Evolutionary conservation across 1,140 invertebrate species (phyloP).

Genomic region (Drosophila kikkawai): DNA sequence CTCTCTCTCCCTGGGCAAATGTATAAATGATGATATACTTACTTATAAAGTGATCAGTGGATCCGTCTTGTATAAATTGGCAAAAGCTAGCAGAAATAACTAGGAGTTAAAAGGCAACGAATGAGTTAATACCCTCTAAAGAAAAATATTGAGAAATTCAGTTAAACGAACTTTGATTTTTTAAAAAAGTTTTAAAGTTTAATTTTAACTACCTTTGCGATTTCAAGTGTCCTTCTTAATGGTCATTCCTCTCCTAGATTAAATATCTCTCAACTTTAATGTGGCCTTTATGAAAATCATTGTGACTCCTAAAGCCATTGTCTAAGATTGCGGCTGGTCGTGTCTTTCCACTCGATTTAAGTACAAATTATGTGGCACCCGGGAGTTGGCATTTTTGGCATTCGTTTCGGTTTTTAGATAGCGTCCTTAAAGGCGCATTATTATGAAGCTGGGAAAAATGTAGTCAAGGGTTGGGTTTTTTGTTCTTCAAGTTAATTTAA

Average conservation of each 20-base stretch:
- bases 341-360: constrained; percentile 54
- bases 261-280: constrained; percentile 34
- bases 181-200: neutral
- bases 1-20: constrained; percentile 15
- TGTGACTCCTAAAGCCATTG: constrained; percentile 13
- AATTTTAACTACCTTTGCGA: neutral
- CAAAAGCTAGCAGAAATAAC: constrained; percentile 29
- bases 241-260: neutral
- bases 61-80: constrained; percentile 58
- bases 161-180: neutral
- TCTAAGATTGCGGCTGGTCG: constrained; percentile 18
- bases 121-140: neutral
- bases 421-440: constrained; percentile 11
- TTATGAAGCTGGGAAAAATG: neutral
- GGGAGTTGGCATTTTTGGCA: constrained; percentile 56
- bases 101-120: constrained; percentile 6
- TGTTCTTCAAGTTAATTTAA: neutral
- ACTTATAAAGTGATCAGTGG: constrained; percentile 71
- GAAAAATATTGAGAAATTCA: neutral
- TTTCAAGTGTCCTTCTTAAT: neutral
- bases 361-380: constrained; percentile 71
- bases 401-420: constrained; percentile 30
- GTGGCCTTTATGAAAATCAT: constrained; percentile 63
- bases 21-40: constrained; percentile 72
- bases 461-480: too few species aligned